Conservation (phyloP, 64 coral and sea anemone species). For the Anthopleura sola region DNA sequence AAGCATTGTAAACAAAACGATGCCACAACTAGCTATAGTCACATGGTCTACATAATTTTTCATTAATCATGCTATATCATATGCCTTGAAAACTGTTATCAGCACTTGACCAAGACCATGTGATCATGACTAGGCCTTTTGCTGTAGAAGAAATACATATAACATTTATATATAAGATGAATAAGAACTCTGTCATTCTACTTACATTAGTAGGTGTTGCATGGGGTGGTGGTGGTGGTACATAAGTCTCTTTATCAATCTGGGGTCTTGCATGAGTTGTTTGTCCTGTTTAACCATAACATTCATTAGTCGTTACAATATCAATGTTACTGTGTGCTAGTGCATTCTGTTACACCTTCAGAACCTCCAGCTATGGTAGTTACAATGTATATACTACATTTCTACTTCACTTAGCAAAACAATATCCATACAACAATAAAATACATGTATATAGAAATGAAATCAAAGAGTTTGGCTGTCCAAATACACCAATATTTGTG, state of each 20-base stretch:
- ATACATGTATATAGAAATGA: neutral
- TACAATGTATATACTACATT: neutral
- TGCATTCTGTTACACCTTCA: too few relatives aligned
- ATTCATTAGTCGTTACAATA: neutral
- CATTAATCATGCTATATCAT: too few relatives aligned
- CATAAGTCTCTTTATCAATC: slow-evolving; percentile 73
- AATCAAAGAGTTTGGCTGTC: neutral
- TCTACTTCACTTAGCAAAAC: neutral
- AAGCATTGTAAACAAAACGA: too few relatives aligned
- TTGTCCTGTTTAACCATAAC: slow-evolving; percentile 41
- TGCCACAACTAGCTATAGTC: too few relatives aligned
- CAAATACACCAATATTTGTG: neutral
- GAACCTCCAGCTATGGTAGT: too few relatives aligned
- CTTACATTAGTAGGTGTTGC: slow-evolving; percentile 88
- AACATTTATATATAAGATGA: too few relatives aligned
- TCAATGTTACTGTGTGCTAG: neutral
- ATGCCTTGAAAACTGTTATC: too few relatives aligned
- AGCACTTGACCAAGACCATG: too few relatives aligned
- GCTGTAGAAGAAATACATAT: too few relatives aligned
- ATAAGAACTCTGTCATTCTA: neutral
- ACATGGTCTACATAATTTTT: too few relatives aligned
- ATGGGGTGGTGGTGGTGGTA: slow-evolving; percentile 79
- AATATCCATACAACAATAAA: neutral
- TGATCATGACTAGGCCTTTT: too few relatives aligned
- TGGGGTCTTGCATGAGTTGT: slow-evolving; percentile 44